Evolutionary conservation across 2,888 invertebrate species (phyloP).

Genomic region (Athetis lepigone): DNA sequence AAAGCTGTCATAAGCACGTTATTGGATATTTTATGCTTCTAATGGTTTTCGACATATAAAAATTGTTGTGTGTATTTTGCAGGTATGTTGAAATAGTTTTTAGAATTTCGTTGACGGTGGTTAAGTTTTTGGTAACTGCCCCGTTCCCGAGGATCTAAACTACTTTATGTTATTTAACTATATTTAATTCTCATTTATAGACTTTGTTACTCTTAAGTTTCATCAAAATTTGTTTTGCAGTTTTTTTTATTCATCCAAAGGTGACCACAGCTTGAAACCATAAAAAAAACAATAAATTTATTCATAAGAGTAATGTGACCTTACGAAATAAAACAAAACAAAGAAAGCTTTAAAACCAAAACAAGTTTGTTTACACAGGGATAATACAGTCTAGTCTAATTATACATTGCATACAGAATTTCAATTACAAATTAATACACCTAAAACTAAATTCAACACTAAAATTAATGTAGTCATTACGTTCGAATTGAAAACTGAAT

Average conservation of each 20-base stretch:
- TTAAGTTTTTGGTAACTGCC: too few relatives aligned
- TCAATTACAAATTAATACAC: neutral
- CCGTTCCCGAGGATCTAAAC: too few relatives aligned
- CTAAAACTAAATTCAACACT: constrained; percentile 14
- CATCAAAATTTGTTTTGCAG: too few relatives aligned
- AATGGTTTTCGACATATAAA: constrained; percentile 19
- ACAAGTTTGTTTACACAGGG: neutral
- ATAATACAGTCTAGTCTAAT: too few relatives aligned
- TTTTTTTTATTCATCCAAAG: too few relatives aligned
- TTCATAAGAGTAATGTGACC: neutral
- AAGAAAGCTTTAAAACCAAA: neutral
- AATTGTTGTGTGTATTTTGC: constrained; percentile 13
- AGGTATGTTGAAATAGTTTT: neutral
- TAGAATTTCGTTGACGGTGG: too few relatives aligned
- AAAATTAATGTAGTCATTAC: constrained; percentile 30
- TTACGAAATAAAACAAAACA: neutral
- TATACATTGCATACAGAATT: constrained; percentile 3
- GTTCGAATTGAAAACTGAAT: constrained; percentile 17
- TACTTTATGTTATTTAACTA: too few relatives aligned
- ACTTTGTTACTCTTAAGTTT: too few relatives aligned
- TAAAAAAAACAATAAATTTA: neutral
- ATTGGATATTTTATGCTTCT: constrained; percentile 43
- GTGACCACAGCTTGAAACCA: neutral
- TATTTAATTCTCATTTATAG: too few relatives aligned
- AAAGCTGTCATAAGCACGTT: constrained; percentile 47